phyloP scores from a whole-genome alignment of 2,113 vertebrate genomes.

The Capricornis sumatraensis region DNA sequence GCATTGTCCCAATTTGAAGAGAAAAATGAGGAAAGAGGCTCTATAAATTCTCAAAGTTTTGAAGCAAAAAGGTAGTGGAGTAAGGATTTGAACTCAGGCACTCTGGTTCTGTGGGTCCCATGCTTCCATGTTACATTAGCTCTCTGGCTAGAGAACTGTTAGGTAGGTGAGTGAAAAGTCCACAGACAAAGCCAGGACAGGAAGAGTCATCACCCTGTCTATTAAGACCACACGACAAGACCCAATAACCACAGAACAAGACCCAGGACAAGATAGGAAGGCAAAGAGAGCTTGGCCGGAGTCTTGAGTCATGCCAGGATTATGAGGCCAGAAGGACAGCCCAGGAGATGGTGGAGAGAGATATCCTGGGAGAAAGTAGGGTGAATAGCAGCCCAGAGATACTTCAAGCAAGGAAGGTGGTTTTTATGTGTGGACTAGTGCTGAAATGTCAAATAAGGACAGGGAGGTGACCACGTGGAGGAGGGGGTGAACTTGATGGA shows the following conservation, averaged over 20 bases:
- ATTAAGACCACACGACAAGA: background rate
- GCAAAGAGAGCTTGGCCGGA: background rate
- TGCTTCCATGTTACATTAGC: background rate
- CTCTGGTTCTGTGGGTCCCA: background rate
- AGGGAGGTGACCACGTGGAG: background rate
- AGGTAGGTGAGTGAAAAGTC: background rate
- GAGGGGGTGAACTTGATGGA: background rate
- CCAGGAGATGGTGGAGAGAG: background rate
- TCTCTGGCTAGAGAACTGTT: background rate
- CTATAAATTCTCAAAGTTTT: slow-evolving; percentile 59
- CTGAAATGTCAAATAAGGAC: background rate
- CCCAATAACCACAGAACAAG: background rate
- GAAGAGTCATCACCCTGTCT: background rate
- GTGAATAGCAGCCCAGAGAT: background rate
- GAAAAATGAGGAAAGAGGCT: background rate
- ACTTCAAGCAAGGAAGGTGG: background rate
- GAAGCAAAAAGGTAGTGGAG: slow-evolving; percentile 51
- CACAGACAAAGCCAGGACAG: background rate
- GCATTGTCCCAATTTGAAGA: background rate
- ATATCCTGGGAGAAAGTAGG: background rate
- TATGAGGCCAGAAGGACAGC: background rate
- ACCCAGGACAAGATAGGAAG: background rate
- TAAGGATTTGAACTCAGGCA: slow-evolving; percentile 65
- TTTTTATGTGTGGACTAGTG: too few relatives aligned
- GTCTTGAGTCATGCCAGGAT: background rate